These are phyloP conservation scores for Poeciliopsis paucimaculata DNA, from an alignment of 2,797 vertebrate genomes.

Conservation along the genomic window DNA sequence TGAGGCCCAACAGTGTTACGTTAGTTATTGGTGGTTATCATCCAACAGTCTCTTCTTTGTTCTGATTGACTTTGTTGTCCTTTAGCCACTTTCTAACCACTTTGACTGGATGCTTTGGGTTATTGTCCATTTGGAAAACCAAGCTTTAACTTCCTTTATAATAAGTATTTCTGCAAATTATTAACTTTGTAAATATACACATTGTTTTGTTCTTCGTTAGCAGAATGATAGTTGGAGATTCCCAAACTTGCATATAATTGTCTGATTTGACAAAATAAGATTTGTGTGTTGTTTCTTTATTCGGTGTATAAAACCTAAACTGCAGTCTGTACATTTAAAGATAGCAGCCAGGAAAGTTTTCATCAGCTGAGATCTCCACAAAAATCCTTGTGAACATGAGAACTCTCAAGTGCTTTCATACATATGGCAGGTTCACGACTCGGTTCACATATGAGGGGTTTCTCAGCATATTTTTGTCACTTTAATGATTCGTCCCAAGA, in stretches of 20 bases:
- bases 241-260: not conserved
- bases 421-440: slow-evolving; percentile 68
- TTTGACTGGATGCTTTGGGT: too few species aligned
- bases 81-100: too few species aligned
- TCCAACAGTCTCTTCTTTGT: too few species aligned
- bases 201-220: too few species aligned
- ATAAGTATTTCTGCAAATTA: too few species aligned
- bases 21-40: too few species aligned
- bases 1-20: too few species aligned
- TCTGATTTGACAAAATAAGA: not conserved
- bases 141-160: too few species aligned
- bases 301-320: not conserved
- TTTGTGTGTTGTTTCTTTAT: not conserved
- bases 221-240: too few species aligned
- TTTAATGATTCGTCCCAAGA: slow-evolving; percentile 57
- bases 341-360: not conserved
- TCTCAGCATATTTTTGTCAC: slow-evolving; percentile 61
- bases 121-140: too few species aligned
- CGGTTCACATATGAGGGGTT: slow-evolving; percentile 46
- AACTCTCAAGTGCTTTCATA: slow-evolving; percentile 33
- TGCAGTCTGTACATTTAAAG: not conserved
- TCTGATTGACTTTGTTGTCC: too few species aligned
- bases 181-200: too few species aligned
- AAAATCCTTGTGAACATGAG: slow-evolving; percentile 4
- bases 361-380: not conserved